These are phyloP conservation scores for Drosophila kambysellisi DNA, from an alignment of 2,888 invertebrate genomes.

Conservation along the genomic window DNA sequence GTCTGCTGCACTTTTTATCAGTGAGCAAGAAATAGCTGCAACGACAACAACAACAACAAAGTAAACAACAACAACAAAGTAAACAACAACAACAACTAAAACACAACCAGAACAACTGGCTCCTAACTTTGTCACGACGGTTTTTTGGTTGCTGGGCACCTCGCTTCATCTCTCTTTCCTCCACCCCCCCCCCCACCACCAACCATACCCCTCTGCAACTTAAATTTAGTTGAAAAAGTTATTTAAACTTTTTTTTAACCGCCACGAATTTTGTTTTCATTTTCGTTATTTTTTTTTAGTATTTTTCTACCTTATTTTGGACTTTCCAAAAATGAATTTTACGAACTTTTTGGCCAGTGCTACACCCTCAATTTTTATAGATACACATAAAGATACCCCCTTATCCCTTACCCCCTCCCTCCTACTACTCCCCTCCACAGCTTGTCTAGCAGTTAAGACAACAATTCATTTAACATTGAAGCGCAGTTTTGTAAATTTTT, in stretches of 20 bases:
- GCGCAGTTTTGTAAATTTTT: constrained; percentile 46
- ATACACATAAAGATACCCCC: constrained; percentile 9
- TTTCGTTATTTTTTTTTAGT: constrained; percentile 4
- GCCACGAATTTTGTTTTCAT: constrained; percentile 29
- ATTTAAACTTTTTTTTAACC: constrained; percentile 71
- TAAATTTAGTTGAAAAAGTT: constrained; percentile 80
- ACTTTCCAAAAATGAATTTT: constrained; percentile 74
- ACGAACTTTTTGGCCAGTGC: constrained; percentile 64
- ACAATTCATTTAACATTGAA: constrained; percentile 80
- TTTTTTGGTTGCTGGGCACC: constrained; percentile 30
- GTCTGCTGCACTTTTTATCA: constrained; percentile 79
- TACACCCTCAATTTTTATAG: constrained; percentile 46
- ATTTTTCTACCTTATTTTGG: constrained; percentile 62
- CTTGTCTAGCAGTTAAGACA: constrained; percentile 73
- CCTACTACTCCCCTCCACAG: background rate
- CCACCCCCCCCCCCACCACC: no score
- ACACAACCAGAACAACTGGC: constrained; percentile 29
- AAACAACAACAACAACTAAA: constrained; percentile 24
- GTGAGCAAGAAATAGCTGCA: constrained; percentile 30
- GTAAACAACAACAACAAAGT: background rate
- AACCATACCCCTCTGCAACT: constrained; percentile 40
- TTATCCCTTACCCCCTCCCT: no score
- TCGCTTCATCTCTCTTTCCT: background rate
- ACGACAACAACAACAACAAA: background rate
- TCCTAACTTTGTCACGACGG: constrained; percentile 74